Percentiles rank a stretch among this genome's conserved stretches.
Conservation (phyloP, 2,888 invertebrate species). For the Eudemis profundana region DNA sequence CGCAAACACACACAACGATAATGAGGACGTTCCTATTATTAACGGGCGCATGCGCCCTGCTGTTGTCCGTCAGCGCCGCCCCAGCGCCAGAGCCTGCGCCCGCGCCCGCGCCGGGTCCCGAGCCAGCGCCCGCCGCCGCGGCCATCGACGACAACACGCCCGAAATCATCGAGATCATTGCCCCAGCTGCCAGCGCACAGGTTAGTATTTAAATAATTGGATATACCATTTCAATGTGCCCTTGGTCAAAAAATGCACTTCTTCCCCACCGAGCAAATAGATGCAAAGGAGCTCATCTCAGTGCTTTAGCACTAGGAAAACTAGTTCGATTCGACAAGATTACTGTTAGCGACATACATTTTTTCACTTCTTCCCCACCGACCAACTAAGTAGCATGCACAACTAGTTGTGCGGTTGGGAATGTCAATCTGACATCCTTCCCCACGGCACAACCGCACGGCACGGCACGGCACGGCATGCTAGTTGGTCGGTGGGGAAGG, state of each 20-base stretch:
- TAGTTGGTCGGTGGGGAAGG: no score
- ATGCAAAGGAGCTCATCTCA: no score
- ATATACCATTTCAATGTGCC: not conserved
- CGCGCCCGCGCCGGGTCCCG: conserved; percentile 57
- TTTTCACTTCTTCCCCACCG: no score
- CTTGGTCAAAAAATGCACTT: no score
- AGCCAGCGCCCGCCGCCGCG: conserved; percentile 59
- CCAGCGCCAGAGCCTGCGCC: conserved; percentile 59
- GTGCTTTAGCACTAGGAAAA: not conserved
- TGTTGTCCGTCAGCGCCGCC: conserved; percentile 50
- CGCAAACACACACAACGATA: conserved; percentile 41
- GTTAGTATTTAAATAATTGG: conserved; percentile 53
- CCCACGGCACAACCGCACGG: no score
- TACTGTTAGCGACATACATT: no score
- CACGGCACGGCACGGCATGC: no score
- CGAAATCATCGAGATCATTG: conserved; percentile 82
- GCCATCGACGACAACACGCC: conserved; percentile 68
- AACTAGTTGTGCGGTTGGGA: no score
- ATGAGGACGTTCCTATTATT: conserved; percentile 65
- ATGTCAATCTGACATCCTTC: no score
- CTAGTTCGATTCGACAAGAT: no score
- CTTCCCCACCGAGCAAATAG: no score
- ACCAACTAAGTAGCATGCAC: no score
- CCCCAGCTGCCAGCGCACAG: conserved; percentile 80
- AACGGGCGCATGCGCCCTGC: conserved; percentile 56